Evolutionary conservation across 2,888 invertebrate genomes (phyloP), one percentile per base, ranked within the genome.

Genomic region (Calliphora vomitoria): DNA sequence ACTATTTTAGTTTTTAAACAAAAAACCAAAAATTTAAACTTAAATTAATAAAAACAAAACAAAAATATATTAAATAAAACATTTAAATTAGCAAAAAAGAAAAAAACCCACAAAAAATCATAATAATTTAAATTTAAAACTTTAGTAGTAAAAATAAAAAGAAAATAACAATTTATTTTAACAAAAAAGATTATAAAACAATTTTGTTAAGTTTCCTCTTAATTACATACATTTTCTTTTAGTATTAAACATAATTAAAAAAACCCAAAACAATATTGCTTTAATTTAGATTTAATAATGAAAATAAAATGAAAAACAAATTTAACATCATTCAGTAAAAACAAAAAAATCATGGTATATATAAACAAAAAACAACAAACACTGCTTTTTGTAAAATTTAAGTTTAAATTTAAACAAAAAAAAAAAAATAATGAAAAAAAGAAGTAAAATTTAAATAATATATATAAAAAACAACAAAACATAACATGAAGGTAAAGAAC

Each of bases 371-470:
- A 89, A 90, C 87, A 89, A 90, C 90, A 91, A 92, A 92, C 90
- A 92, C 92, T 92, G 92, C 92, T 92, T 92, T 92, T 92, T 92
- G 91, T 92, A 92, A 92, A 91, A 91, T 92, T 92, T 92, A 92
- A 92, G 91, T 91, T 92, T 90, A 92, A 92, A 90, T 90, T 91
- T 89, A 92, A 91, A 90, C 71, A 35, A 41, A 0, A 38, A 38
- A 38, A 38, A 5, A 5, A 38, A 38, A 38, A 38, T 0, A 5
- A 41, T 10, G 2, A 72, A 81, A 88, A 82, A 62, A 74, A 86
- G 41, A 83, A 71, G 88, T 80, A 87, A 78, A 76, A 86, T 75
- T 75, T 68, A 84, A 90, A 64, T 86, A 90, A 82, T 78, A 85
- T 79, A 74, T 69, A 20, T 74, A 85, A 81, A 88, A 88, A 50